phyloP scores from a whole-genome alignment of 1,140 invertebrate genomes.

The Hyles vespertilio region DNA sequence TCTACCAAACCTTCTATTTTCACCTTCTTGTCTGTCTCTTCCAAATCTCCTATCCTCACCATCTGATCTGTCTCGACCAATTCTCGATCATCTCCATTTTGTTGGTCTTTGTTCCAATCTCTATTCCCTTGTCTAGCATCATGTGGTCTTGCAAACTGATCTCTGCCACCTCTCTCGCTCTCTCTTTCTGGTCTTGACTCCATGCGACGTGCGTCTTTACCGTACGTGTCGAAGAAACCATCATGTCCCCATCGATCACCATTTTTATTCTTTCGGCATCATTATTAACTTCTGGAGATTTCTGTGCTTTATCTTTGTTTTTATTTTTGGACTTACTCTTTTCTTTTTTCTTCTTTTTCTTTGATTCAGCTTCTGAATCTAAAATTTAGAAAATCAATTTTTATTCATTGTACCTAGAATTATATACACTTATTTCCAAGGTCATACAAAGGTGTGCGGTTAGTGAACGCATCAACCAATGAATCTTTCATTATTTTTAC shows the following conservation, averaged over 20 bases:
- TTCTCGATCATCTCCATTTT: conserved; percentile 25
- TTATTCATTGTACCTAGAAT: no score
- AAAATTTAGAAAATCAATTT: conserved; percentile 17
- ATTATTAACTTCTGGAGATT: conserved; percentile 39
- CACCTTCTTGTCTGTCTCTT: conserved; percentile 9
- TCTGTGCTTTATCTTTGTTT: conserved; percentile 34
- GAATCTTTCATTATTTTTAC: no score
- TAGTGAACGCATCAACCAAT: no score
- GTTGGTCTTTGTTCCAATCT: conserved; percentile 19
- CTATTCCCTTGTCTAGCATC: conserved; percentile 18
- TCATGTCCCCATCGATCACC: conserved; percentile 59
- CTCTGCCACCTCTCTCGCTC: conserved; percentile 17
- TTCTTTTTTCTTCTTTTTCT: conserved; percentile 51
- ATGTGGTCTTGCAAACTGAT: conserved; percentile 27
- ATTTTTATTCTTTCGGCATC: conserved; percentile 20
- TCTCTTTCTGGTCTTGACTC: conserved; percentile 24
- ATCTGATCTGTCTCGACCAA: conserved; percentile 17
- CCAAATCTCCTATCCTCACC: conserved; percentile 18
- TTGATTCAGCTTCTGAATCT: conserved; percentile 51
- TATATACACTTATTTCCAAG: no score
- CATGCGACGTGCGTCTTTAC: conserved; percentile 41
- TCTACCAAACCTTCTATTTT: conserved; percentile 12
- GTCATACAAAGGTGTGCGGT: no score
- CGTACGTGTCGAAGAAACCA: conserved; percentile 65
- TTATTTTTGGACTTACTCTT: conserved; percentile 45